Conservation (phyloP, 1,140 invertebrate genomes). For the Ceratina calcarata region DNA sequence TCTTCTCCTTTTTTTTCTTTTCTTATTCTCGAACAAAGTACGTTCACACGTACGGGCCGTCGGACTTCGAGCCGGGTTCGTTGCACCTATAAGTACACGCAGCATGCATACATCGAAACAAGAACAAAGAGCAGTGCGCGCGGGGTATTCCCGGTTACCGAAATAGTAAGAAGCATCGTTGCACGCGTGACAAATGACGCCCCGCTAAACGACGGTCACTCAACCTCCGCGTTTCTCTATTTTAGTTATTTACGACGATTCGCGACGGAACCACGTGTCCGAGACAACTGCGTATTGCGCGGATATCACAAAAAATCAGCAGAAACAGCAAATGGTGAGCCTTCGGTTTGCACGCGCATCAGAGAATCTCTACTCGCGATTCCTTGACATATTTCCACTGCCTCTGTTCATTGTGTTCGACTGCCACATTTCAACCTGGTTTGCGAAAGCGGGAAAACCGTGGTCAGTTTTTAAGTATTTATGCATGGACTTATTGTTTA, state of each 20-base stretch:
- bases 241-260: neutral
- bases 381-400: slow-evolving; percentile 23
- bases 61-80: slow-evolving; percentile 22
- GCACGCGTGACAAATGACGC: slow-evolving; percentile 13
- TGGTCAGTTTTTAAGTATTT: neutral
- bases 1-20: slow-evolving; percentile 11
- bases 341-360: neutral
- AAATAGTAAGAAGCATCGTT: slow-evolving; percentile 32
- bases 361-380: slow-evolving; percentile 2
- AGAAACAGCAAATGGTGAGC: neutral
- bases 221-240: slow-evolving; percentile 1
- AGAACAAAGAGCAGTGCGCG: slow-evolving; percentile 35
- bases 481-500: neutral
- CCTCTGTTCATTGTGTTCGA: neutral
- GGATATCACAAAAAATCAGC: neutral
- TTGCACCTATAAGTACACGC: slow-evolving; percentile 25
- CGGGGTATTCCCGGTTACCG: slow-evolving; percentile 35
- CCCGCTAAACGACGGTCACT: neutral
- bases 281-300: neutral
- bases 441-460: slow-evolving; percentile 6
- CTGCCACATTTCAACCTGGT: neutral
- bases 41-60: slow-evolving; percentile 35
- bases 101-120: slow-evolving; percentile 16
- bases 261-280: neutral
- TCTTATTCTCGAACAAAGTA: slow-evolving; percentile 28